Percentiles rank a stretch among this genome's conserved stretches.
These are phyloP conservation scores for Girardia tigrina DNA, from an alignment of 2,888 invertebrate species.

Conservation along the genomic window DNA sequence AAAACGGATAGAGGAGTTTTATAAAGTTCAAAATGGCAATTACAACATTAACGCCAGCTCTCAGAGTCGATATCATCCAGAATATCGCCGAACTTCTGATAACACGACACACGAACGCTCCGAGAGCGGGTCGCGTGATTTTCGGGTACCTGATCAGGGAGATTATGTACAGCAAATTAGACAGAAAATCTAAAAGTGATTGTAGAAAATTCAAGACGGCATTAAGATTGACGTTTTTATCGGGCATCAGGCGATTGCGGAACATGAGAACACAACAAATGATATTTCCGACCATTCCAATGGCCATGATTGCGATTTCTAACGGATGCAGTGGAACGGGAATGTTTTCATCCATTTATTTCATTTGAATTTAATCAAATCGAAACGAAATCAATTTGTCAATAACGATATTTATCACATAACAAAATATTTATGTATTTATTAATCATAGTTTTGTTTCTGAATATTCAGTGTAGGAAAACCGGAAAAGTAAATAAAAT, in stretches of 20 bases:
- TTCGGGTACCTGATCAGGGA: background rate
- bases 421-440: too few relatives aligned
- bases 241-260: constrained; percentile 1
- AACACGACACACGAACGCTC: background rate
- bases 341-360: background rate
- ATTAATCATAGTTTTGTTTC: too few relatives aligned
- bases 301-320: background rate
- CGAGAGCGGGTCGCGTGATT: background rate
- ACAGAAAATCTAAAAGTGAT: background rate
- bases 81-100: background rate
- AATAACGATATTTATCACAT: too few relatives aligned
- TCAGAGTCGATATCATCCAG: background rate
- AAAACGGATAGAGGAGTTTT: background rate
- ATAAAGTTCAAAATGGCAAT: constrained; percentile 12
- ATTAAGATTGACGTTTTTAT: background rate
- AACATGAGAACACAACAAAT: background rate
- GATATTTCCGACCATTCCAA: background rate
- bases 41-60: background rate
- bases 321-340: background rate
- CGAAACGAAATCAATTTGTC: too few relatives aligned
- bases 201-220: background rate
- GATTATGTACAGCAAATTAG: background rate
- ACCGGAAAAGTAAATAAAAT: too few relatives aligned
- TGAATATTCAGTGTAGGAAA: too few relatives aligned
- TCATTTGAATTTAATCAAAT: background rate